Evolutionary conservation across 1,140 invertebrate genomes (phyloP), one percentile per base, ranked within the genome.

Genomic region (Drosophila seguyi): DNA sequence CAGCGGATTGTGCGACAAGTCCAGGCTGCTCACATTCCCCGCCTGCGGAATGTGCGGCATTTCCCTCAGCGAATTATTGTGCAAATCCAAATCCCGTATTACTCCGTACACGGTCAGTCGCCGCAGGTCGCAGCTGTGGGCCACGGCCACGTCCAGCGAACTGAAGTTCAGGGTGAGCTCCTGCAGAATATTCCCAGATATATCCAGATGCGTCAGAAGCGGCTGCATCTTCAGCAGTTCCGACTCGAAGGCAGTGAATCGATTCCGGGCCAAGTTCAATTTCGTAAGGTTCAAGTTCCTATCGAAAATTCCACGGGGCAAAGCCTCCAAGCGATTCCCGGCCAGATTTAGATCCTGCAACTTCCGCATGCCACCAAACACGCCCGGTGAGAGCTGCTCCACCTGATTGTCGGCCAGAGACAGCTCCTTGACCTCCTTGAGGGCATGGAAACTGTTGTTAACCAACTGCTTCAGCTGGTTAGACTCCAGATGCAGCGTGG

Each of bases 41-140:
- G 91, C 87, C 59, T 79, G 74, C 7, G 91, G 79, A 36, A 92
- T 75, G 44, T 90, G 91, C 5, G 91, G 91, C 57, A 92, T 38
- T 31, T 92, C 91, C 7, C 79, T 45, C n/a, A 92, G 41, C 1
- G 91, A 92, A 63, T 92, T 92, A n/a, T 92, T 92, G 4, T 83
- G 91, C 66, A 92, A 71, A 34, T 92, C 91, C 25, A 92, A 45
- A 16, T 92, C 91, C 14, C 55, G 41, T 10, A 92, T 58, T 14
- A 75, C 58, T 1, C 87, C 91, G 16, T 82, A 87, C 0, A 92
- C 67, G 0, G 88, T 91, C 13, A 92, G 22, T 3, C 83, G 75
- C 3, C 91, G 57, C 68, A 92, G 44, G 58, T 92, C 91, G 55
- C 91, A 92, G 39, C 87, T 66, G 34, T 92, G 90, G 4, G 63